Evolutionary conservation across 1,140 invertebrate genomes (phyloP), one percentile per base, ranked within the genome.

Genomic region (Alviniconcha marisindica): DNA sequence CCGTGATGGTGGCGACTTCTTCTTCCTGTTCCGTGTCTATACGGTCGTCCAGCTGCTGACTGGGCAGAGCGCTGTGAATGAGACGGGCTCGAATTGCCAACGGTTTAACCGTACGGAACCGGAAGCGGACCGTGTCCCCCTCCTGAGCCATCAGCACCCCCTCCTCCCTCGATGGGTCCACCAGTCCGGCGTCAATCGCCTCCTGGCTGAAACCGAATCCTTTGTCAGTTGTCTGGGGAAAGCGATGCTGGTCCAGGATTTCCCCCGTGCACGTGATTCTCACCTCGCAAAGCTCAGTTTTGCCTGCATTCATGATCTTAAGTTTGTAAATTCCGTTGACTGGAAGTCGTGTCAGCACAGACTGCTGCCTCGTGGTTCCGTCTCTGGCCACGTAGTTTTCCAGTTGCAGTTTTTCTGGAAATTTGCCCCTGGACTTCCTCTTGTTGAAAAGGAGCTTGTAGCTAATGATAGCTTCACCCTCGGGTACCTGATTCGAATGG

Each of bases 91-190:
- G 31, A n/a, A 80, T 28, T 2, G 42, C 78, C 33, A 80, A 18
- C 18, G 78, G 38, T n/a, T 66, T 38, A 14, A n/a, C 24, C 24
- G 60, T 66, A 36, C 78, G 78, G 40, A 80, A 80, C 21, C 38
- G 21, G 38, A 80, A 66, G 24, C 78, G 60, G n/a, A 80, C 60
- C 56, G 42, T 80, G 12, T 80, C 78, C 1, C 78, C 78, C 40
- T 80, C 78, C 21, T 21, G 36, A 5, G 60, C 78, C 78, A 80
- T 60, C 36, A 80, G 18, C 54, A 80, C 33, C 18, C 78, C 78
- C 0, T 80, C 78, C 21, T 80, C 78, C 3, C 78, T 33, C 36
- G 78, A 80, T 3, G 40, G 24, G 56, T 80, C 60, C 54, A 80
- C 56, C n/a, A 80, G 36, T 1, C 78, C 78, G 1, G 60, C 38